Evolutionary conservation across 2,797 vertebrate genomes (phyloP), one percentile per base, ranked within the genome.

Genomic region (Artibeus jamaicensis): DNA sequence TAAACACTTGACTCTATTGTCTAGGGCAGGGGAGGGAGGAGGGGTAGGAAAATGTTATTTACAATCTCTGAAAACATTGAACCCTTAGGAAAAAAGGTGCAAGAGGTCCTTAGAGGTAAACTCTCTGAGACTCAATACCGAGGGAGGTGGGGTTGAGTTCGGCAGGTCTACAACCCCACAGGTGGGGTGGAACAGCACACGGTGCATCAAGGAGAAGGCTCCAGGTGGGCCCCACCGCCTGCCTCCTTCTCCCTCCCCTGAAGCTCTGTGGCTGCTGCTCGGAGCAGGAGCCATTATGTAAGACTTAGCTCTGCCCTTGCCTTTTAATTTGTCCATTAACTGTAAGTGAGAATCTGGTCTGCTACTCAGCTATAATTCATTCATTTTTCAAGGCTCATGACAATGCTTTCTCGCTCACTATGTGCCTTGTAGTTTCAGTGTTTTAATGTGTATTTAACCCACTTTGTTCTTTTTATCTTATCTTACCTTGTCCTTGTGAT

Each of bases 321-420:
- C 74, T 96, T 96, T 96, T 94, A 71, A 93, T 94, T 93, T 96
- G 86, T 77, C 59, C 57, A 70, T 74, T 94, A 94, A 91, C 70
- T 44, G 22, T 57, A 77, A 83, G 34, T 90, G 19, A 84, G 95
- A 84, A 73, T 88, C 91, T 94, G 70, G 67, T 88, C 34, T 94
- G 83, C 79, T 91, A 68, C 48, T 95, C 77, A 94, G 79, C 34
- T 83, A 34, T 82, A 86, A 95, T 90, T 94, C 59, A 92, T 94
- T 95, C 26, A 79, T 95, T 90, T 92, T 91, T 88, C 55, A 95
- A 95, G 37, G 32, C 55, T 86, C n/a, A 15, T 91, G 73, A 79
- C 14, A 59, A 29, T 93, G 24, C 46, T 88, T 95, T 88, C 53
- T 89, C 9, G 78, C 91, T 90, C 62, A 74, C 59, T 37, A 57